Evolutionary conservation across 2,113 vertebrate genomes (phyloP), one percentile per base, ranked within the genome.

Genomic region (Ptilorrhoa leucosticta): DNA sequence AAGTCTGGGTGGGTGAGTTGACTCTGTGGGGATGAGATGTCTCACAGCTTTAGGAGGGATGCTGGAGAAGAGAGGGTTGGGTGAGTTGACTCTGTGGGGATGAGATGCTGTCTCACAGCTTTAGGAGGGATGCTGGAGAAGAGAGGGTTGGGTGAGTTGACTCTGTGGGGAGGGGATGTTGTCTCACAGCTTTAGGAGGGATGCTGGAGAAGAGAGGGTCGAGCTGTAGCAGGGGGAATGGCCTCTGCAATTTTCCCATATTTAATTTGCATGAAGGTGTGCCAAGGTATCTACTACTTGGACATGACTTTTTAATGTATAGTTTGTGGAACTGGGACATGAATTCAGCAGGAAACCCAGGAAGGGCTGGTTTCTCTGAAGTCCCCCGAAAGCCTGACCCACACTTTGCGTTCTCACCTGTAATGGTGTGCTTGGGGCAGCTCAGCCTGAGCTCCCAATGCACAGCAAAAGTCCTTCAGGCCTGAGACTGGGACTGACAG

Each of bases 131-230:
- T 0, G 0, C 2, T 1, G 9, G 24, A 53, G 71, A 15, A 10
- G n/a, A 44, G 26, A 15, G 51, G 17, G 7, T 6, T 4, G 15
- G 40, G 27, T 44, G 63, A 7, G 4, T 33, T 58, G 4, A 5
- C 8, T 40, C 33, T 4, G 16, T 9, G 57, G 9, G 14, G 47
- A 2, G 7, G 31, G 44, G 61, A 2, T 30, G 27, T 27, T n/a
- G n/a, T n/a, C 31, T 28, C 13, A 9, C 31, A 58, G 65, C 42
- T 40, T 28, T 2, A 16, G 84, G 80, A 63, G 58, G 3, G 8
- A 4, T 0, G 0, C 2, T 1, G 9, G 24, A 53, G 71, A 15
- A 10, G n/a, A 44, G 26, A 15, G 51, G 17, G 7, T 6, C 57
- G 57, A 76, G 56, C 53, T 58, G 8, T 1, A 40, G 40, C 42